Evolutionary conservation across 1,140 invertebrate species (phyloP).

Genomic region (Thereuonema tuberculata): DNA sequence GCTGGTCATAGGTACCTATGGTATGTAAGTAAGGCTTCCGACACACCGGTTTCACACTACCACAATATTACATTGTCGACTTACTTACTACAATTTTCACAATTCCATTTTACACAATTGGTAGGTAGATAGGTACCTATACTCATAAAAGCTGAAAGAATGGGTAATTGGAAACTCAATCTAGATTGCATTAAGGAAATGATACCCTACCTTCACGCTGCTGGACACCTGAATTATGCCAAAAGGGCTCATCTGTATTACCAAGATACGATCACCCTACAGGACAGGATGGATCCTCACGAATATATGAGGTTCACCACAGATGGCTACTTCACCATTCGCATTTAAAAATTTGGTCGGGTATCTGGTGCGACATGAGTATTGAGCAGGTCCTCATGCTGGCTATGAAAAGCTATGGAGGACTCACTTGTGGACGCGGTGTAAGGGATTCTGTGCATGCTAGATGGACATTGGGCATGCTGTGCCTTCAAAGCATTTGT

Average conservation of each 20-base stretch:
- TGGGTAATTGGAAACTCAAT: neutral
- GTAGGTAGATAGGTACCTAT: too few species aligned
- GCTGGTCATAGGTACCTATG: too few species aligned
- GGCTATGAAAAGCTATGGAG: constrained; percentile 18
- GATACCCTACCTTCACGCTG: constrained; percentile 3
- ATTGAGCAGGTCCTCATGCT: constrained; percentile 19
- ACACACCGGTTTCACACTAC: too few species aligned
- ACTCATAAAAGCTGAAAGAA: constrained; percentile 6
- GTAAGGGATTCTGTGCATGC: too few species aligned
- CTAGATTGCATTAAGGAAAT: neutral
- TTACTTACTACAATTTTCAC: too few species aligned
- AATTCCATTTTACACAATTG: too few species aligned
- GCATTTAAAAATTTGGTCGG: constrained; percentile 20
- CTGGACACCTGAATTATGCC: constrained; percentile 12
- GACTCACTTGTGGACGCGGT: too few species aligned
- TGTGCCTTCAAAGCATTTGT: too few species aligned
- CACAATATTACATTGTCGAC: too few species aligned
- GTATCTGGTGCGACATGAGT: constrained; percentile 19
- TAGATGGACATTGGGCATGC: too few species aligned
- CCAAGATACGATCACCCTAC: constrained; percentile 13
- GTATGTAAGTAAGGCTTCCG: too few species aligned
- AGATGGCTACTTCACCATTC: constrained; percentile 9
- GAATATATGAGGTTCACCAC: constrained; percentile 6
- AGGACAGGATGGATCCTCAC: constrained; percentile 9
- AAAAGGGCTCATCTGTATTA: constrained; percentile 19